Evolutionary conservation across 64 coral and sea anemone species (phyloP).

Genomic region (Hydrozoanthus tunicans): DNA sequence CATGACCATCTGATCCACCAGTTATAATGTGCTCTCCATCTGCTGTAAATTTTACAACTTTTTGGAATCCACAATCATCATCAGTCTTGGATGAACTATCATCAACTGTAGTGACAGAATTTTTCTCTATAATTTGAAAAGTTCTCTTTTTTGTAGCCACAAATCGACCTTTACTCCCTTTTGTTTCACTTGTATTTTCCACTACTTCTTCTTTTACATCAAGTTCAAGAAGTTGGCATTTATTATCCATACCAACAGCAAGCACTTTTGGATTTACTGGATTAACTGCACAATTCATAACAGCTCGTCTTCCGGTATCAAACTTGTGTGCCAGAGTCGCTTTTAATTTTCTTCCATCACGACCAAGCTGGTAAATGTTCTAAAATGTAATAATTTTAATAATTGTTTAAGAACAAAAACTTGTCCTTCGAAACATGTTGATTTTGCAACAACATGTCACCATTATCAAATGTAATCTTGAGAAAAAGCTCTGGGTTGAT

Average conservation of each 20-base stretch:
- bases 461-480: too few relatives aligned
- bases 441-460: too few relatives aligned
- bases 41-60: slow-evolving; percentile 91
- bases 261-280: slow-evolving; percentile 67
- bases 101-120: slow-evolving; percentile 65
- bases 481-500: too few relatives aligned
- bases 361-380: slow-evolving; percentile 85
- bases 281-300: slow-evolving; percentile 97
- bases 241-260: slow-evolving; percentile 96
- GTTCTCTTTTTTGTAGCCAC: slow-evolving; percentile 65
- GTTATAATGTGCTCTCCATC: slow-evolving; percentile 91
- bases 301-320: slow-evolving; percentile 88
- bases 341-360: slow-evolving; percentile 70
- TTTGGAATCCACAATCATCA: slow-evolving; percentile 91
- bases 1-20: slow-evolving; percentile 95
- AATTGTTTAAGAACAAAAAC: not conserved
- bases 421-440: too few relatives aligned
- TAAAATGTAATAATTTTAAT: slow-evolving; percentile 23
- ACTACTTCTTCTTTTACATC: slow-evolving; percentile 79
- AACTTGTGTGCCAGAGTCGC: slow-evolving; percentile 83
- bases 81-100: slow-evolving; percentile 66
- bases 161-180: slow-evolving; percentile 64
- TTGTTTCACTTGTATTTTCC: slow-evolving; percentile 68
- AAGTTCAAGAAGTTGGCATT: slow-evolving; percentile 89
- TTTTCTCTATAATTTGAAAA: slow-evolving; percentile 55